phyloP scores from a whole-genome alignment of 2,797 vertebrate genomes.

The Poecilia wingei region DNA sequence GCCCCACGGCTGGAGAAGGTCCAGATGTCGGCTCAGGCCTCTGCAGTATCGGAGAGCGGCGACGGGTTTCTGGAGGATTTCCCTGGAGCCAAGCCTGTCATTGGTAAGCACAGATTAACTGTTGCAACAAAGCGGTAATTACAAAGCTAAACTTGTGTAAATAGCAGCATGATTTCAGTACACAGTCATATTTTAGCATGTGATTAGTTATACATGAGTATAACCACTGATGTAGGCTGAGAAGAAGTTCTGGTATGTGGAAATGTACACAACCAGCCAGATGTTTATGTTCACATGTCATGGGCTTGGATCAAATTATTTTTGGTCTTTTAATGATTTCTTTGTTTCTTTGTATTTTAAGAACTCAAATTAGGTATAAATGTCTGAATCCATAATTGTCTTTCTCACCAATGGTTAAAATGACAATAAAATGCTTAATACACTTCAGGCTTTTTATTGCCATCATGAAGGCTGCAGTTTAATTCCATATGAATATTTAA shows the following conservation, averaged over 20 bases:
- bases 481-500: not conserved
- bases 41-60: not conserved
- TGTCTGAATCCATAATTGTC: not conserved
- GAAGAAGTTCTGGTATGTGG: not conserved
- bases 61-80: slow-evolving; percentile 41
- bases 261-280: not conserved
- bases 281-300: not conserved
- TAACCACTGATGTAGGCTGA: not conserved
- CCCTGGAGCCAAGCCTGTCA: slow-evolving; percentile 46
- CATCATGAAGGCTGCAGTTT: not conserved
- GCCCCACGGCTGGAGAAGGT: not conserved
- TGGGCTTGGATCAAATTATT: not conserved
- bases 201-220: not conserved
- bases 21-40: not conserved
- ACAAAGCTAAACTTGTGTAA: not conserved
- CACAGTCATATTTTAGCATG: not conserved
- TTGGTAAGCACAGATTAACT: slow-evolving; percentile 61
- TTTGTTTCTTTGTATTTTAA: not conserved
- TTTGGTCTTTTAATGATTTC: not conserved
- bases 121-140: not conserved
- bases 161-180: not conserved
- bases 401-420: not conserved
- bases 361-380: not conserved
- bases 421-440: not conserved
- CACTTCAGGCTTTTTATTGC: not conserved